Evolutionary conservation across 2,113 vertebrate genomes (phyloP), one percentile per base, ranked within the genome.

Genomic region (Paedocypris sp.): DNA sequence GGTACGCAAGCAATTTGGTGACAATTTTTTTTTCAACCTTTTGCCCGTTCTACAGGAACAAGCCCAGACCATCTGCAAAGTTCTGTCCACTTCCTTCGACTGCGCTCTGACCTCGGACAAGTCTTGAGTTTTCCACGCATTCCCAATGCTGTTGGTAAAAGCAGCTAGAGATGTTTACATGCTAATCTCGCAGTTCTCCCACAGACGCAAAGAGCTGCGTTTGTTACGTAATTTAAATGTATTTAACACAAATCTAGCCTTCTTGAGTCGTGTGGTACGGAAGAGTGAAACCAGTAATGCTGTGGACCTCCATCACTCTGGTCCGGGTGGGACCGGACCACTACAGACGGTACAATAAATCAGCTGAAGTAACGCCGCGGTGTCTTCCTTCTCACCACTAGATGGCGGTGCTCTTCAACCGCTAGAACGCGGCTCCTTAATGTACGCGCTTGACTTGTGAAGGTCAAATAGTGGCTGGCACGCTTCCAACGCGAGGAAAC

Each of bases 11-110:
- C n/a, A n/a, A n/a, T n/a, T n/a, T n/a, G n/a, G n/a, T n/a, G n/a
- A n/a, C n/a, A n/a, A n/a, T n/a, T n/a, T n/a, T n/a, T n/a, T n/a
- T n/a, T n/a, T n/a, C n/a, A n/a, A n/a, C n/a, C n/a, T n/a, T n/a
- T n/a, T n/a, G n/a, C n/a, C n/a, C 69, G 4, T 23, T 5, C 36
- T 60, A 15, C 71, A 95, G 95, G 95, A 99, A 46, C 94, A 97
- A 74, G 94, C 94, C 66, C 95, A 98, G 79, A 85, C 93, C 12
- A 93, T 99, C 80, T 99, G 94, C 83, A 98, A 93, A 80, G 88
- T 93, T 29, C 75, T 99, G 50, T 92, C 95, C 1, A 80, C 90
- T 3, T 92, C 89, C 2, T 98, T 99, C 25, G 93, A 99, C 75
- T 89, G 92, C 0, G 91, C 85, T 12, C 57, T 99, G 63, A 80